Base-by-base conservation (phyloP, 2,113 vertebrate species). In the Setophaga kirtlandii region DNA sequence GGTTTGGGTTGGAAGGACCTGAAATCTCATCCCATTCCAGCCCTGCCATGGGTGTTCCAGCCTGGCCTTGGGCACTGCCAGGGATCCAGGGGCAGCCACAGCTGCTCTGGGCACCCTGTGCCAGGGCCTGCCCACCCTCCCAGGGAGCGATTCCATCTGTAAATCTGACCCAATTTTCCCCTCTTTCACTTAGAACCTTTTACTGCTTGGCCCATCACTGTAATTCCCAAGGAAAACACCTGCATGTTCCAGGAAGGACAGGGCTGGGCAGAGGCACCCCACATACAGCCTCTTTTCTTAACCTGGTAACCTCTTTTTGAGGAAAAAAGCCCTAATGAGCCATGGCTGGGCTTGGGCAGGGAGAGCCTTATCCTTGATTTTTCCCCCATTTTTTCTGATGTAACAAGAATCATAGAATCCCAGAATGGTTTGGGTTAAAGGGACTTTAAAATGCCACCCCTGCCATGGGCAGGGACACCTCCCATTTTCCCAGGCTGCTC, bases 11-110 rank as follows among this genome's bases (percentile, higher is more conserved):
- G 62, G 53, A 24, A 35, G 42, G 35, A 49, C 11, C 67, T 73
- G 41, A 27, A 50, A 65, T 15, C 19, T 10, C 50, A 65, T 47
- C 47, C 11, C 23, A n/a, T 42, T 13, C 37, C 59, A 63, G 13
- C 24, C 19, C 49, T 49, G 49, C 47, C 47, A 25, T 25, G 42
- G 59, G 0, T 65, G 27, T 22, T 81, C 10, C 73, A 52, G 0
- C 15, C 59, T 37, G 31, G 27, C 44, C 22, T 65, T 44, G 50
- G 37, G 0, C 37, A 37, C 17, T 50, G 0, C 42, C 59, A 64
- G 59, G 50, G 67, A 50, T 58, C 27, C 46, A 77, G 58, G 56
- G 49, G 7, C 65, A 87, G 47, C 56, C 65, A 3, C 49, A 64
- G 59, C 35, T 58, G 0, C 50, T 64, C 67, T 39, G 56, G 47